phyloP scores from a whole-genome alignment of 2,888 invertebrate genomes.

The Habroteleia sp. region DNA sequence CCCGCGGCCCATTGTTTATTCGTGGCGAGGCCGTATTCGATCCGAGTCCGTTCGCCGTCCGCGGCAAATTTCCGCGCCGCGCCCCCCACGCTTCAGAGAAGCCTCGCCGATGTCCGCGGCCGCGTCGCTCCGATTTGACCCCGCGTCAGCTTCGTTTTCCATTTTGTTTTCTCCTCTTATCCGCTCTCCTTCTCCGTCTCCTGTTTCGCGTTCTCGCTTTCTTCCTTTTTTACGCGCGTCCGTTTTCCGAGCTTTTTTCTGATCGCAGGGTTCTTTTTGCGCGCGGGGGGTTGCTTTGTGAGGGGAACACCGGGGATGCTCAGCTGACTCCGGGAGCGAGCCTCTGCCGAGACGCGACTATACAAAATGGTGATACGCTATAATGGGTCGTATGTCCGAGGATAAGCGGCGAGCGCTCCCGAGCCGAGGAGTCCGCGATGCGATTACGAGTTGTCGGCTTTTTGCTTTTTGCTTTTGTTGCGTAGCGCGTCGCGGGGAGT shows the following conservation, averaged over 20 bases:
- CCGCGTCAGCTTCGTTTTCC: background rate
- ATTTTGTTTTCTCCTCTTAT: background rate
- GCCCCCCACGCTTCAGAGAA: background rate
- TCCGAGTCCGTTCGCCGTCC: background rate
- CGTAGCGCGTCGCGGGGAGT: constrained; percentile 3
- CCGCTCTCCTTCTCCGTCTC: background rate
- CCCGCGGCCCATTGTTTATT: constrained; percentile 38
- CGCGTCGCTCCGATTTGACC: too few species aligned
- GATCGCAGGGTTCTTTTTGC: background rate
- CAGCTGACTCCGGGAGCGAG: constrained; percentile 11
- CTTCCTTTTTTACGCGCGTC: background rate
- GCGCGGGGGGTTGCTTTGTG: background rate
- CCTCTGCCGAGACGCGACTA: constrained; percentile 1
- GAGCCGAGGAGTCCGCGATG: background rate
- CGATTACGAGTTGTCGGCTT: too few species aligned
- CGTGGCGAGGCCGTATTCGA: background rate
- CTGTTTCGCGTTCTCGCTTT: background rate
- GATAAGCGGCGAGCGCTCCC: constrained; percentile 3
- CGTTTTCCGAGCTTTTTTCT: background rate
- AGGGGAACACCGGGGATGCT: background rate
- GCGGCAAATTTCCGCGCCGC: background rate
- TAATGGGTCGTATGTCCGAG: constrained; percentile 1
- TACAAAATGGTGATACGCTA: constrained; percentile 13
- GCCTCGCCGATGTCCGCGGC: background rate
- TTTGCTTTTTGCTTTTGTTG: background rate